Base-by-base conservation (phyloP, 2,888 invertebrate species). In the Halictus ligatus region DNA sequence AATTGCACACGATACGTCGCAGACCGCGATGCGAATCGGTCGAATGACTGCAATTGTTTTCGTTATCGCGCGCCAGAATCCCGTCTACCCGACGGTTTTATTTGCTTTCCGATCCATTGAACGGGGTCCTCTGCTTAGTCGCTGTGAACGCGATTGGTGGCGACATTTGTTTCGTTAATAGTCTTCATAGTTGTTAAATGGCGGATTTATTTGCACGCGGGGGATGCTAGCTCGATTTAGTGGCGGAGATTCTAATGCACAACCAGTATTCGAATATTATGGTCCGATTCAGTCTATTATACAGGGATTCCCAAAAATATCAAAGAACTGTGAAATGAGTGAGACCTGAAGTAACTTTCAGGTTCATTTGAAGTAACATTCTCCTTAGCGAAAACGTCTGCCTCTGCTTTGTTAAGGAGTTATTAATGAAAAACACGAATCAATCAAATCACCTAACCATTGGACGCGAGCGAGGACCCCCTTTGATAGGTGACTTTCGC, bases 31-130 rank as follows among this genome's bases (percentile, higher is more conserved):
- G 54, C 54, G n/a, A n/a, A 54, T 54, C n/a, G 54, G 54, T n/a
- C 29, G 60, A 60, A 60, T 15, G 60, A 25, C 60, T 29, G 60
- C 25, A 60, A 60, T 60, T 60, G 29, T 60, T 60, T 60, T 60
- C 29, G 78, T 25, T 60, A 60, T 60, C 60, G 60, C 25, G 25
- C 6, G 29, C 60, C n/a, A 15, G 60, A 25, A 60, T 60, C 60
- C 13, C 60, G 60, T 60, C 25, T 60, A 60, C 60, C 60, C 29
- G 60, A 60, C 60, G 25, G 60, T 60, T 60, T 60, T 60, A 25
- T 60, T 60, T 29, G 60, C 25, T 60, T 60, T 60, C 60, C 60
- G 60, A 60, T 60, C 60, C 60, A 60, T 60, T 60, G 60, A 60
- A 60, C 60, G 25, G 25, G 60, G 60, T 25, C 60, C 60, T 60